phyloP scores from a whole-genome alignment of 2,113 vertebrate genomes.

The Fukomys damarensis region DNA sequence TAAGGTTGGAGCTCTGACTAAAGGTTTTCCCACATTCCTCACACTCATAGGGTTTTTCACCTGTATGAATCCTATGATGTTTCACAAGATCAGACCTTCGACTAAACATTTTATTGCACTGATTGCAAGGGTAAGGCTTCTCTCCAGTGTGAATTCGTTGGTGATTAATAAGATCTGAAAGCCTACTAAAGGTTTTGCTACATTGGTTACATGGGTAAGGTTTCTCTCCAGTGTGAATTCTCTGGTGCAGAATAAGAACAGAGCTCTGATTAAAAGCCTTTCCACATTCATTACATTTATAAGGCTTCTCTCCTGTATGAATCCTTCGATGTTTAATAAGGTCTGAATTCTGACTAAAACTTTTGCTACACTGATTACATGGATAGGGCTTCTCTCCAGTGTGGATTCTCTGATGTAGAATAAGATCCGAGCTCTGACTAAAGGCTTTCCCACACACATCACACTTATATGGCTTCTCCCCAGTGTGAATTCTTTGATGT shows the following conservation, averaged over 20 bases:
- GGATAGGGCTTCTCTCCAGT: slow-evolving; percentile 81
- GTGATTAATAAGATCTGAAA: slow-evolving; percentile 77
- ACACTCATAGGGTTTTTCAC: slow-evolving; percentile 79
- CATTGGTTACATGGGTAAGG: slow-evolving; percentile 67
- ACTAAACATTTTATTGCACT: slow-evolving; percentile 77
- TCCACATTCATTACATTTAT: slow-evolving; percentile 78
- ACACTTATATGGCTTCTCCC: slow-evolving; percentile 83
- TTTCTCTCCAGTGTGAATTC: slow-evolving; percentile 81
- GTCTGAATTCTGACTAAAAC: slow-evolving; percentile 80
- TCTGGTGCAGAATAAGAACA: slow-evolving; percentile 77
- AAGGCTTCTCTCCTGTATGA: slow-evolving; percentile 81
- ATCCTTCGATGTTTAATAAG: slow-evolving; percentile 79
- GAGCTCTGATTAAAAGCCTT: slow-evolving; percentile 81
- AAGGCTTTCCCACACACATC: slow-evolving; percentile 81
- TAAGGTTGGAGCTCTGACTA: slow-evolving; percentile 76
- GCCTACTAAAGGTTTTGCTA: slow-evolving; percentile 73
- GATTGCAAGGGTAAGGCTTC: slow-evolving; percentile 70
- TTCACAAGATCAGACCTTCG: slow-evolving; percentile 75
- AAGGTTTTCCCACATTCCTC: slow-evolving; percentile 78
- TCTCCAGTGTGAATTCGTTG: slow-evolving; percentile 78
- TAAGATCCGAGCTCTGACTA: slow-evolving; percentile 80
- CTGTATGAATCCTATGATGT: slow-evolving; percentile 78
- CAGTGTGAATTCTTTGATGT: slow-evolving; percentile 83
- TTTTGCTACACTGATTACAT: slow-evolving; percentile 74
- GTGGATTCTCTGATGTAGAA: slow-evolving; percentile 82